phyloP scores from a whole-genome alignment of 2,113 vertebrate species.

The Girardinichthys multiradiatus region DNA sequence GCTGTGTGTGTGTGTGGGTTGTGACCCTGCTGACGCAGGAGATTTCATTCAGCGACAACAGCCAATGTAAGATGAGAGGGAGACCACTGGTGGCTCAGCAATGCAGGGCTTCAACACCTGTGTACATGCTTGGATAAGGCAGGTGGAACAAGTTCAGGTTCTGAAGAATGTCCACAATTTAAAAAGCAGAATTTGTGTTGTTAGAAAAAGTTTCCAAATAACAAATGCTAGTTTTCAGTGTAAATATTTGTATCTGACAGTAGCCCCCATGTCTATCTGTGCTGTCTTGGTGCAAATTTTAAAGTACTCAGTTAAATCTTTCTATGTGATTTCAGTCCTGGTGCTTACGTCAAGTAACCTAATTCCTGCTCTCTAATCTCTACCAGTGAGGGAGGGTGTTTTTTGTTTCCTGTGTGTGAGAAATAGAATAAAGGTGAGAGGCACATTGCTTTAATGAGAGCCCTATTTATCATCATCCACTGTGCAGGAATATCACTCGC shows the following conservation, averaged over 20 bases:
- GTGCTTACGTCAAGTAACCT: not conserved
- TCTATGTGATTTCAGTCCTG: no score
- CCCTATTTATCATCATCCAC: conserved; percentile 16
- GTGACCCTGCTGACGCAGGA: conserved; percentile 28
- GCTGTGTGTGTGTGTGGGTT: not conserved
- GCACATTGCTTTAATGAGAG: conserved; percentile 27
- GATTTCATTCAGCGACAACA: conserved; percentile 22
- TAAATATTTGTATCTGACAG: not conserved
- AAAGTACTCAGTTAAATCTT: no score
- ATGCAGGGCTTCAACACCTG: conserved; percentile 1
- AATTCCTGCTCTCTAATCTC: not conserved
- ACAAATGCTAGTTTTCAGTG: not conserved
- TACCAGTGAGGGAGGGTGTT: not conserved
- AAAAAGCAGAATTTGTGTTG: not conserved
- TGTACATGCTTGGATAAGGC: not conserved
- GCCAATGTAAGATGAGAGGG: conserved; percentile 36
- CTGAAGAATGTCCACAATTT: not conserved
- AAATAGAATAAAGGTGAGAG: conserved; percentile 7
- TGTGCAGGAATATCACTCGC: conserved; percentile 20
- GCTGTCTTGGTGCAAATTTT: no score
- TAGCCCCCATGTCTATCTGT: no score
- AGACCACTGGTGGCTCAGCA: conserved; percentile 27
- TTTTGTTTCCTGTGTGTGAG: not conserved
- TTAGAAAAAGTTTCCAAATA: not conserved
- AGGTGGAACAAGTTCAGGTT: not conserved